Conservation (phyloP, 2,888 invertebrate genomes). For the Eilema depressum region DNA sequence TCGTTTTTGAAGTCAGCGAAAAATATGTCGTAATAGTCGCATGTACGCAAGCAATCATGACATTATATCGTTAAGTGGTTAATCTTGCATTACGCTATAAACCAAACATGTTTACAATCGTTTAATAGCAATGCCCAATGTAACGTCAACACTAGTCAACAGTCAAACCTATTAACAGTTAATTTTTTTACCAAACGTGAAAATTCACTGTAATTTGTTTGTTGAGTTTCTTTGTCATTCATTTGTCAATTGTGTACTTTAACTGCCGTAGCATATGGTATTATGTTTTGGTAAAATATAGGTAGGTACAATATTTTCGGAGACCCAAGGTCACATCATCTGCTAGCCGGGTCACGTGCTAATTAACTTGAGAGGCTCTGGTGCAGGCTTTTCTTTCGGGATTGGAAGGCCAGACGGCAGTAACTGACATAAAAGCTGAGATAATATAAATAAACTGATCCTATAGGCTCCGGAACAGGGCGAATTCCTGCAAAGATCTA, state of each 20-base stretch:
- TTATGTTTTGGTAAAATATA: background rate
- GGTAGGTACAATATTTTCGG: no score
- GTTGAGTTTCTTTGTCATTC: background rate
- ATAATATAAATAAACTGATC: no score
- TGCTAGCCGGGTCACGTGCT: background rate
- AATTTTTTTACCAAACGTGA: background rate
- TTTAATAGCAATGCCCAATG: conserved; percentile 6
- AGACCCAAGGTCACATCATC: no score
- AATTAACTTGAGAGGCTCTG: background rate
- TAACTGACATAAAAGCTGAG: background rate
- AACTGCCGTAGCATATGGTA: background rate
- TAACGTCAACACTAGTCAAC: background rate
- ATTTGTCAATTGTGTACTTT: background rate
- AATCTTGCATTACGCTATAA: conserved; percentile 6
- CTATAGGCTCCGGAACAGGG: no score
- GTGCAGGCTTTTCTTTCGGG: background rate
- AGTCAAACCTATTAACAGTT: background rate
- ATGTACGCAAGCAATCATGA: conserved; percentile 2
- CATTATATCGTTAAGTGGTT: background rate
- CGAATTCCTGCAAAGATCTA: no score
- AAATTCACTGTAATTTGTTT: background rate
- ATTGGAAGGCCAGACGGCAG: background rate
- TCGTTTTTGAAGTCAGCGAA: no score
- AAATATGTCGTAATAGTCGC: background rate
- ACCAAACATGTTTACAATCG: background rate